Evolutionary conservation across 2,888 invertebrate genomes (phyloP).

Genomic region (Erannis defoliaria): DNA sequence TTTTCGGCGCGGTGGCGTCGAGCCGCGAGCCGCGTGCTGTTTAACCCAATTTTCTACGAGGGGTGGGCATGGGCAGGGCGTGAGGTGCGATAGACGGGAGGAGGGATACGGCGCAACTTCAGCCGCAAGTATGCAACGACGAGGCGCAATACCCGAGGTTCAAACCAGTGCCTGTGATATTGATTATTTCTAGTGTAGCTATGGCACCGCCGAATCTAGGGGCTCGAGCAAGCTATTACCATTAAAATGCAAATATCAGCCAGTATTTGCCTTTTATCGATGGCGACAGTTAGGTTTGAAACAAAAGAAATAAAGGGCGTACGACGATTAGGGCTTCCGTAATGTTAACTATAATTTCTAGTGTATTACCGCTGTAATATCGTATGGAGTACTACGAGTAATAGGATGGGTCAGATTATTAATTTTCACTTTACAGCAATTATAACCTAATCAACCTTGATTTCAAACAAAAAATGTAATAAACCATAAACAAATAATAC

Average conservation of each 20-base stretch:
- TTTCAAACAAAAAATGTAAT: too few species aligned
- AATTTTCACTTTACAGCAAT: too few species aligned
- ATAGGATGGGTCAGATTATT: too few species aligned
- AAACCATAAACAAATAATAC: not conserved
- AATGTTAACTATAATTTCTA: too few species aligned
- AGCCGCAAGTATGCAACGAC: constrained; percentile 76
- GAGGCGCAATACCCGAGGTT: constrained; percentile 69
- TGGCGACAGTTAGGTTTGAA: not conserved
- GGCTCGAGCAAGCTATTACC: not conserved
- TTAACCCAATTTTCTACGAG: constrained; percentile 85
- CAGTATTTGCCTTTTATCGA: too few species aligned
- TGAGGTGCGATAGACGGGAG: constrained; percentile 62
- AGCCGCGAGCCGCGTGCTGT: constrained; percentile 75
- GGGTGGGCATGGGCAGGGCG: constrained; percentile 66
- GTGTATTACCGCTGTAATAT: too few species aligned
- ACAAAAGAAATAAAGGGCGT: not conserved
- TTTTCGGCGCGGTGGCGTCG: constrained; percentile 75
- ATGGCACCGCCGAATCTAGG: constrained; percentile 38
- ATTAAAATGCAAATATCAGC: not conserved
- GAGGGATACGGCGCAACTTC: constrained; percentile 68
- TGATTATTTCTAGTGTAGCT: constrained; percentile 73
- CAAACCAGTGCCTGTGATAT: constrained; percentile 65
- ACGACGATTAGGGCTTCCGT: not conserved
- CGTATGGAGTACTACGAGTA: too few species aligned
- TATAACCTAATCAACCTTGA: too few species aligned